Evolutionary conservation across 2,888 invertebrate species (phyloP).

Genomic region (Amphipoea oculea): DNA sequence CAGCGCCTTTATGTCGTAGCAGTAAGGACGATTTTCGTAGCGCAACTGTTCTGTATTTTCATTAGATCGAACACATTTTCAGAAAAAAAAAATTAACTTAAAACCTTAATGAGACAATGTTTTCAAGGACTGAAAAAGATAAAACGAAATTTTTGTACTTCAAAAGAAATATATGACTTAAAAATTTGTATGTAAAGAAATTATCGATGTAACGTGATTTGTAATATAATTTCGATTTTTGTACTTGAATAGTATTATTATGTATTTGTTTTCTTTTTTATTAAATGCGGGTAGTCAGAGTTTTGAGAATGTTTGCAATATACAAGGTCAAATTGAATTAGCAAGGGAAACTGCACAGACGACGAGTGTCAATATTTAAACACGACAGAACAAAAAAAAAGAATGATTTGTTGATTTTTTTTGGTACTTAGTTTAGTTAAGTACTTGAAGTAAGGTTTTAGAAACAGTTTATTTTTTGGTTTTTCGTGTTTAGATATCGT

Average conservation of each 20-base stretch:
- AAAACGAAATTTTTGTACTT: conserved; percentile 52
- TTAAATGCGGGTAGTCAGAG: conserved; percentile 24
- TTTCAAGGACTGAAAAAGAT: conserved; percentile 44
- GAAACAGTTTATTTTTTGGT: neutral
- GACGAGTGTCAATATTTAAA: too few relatives aligned
- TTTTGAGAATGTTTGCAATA: neutral
- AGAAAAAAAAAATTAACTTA: conserved; percentile 2
- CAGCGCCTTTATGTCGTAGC: neutral
- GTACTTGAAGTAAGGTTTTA: neutral
- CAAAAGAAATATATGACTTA: conserved; percentile 35
- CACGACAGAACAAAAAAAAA: accelerated
- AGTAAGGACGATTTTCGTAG: neutral
- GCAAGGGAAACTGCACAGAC: neutral
- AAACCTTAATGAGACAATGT: conserved; percentile 20
- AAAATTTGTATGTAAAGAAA: conserved; percentile 29
- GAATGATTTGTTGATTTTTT: neutral
- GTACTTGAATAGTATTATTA: conserved; percentile 56
- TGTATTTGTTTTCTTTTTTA: conserved; percentile 26
- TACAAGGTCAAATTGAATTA: neutral
- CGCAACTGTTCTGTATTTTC: neutral
- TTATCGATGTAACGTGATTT: conserved; percentile 25
- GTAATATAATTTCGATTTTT: conserved; percentile 34
- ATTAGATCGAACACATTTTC: conserved; percentile 19
- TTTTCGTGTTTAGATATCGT: neutral
- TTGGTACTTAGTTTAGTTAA: neutral